phyloP scores from a whole-genome alignment of 2,888 invertebrate species.

The Lithophane socia region DNA sequence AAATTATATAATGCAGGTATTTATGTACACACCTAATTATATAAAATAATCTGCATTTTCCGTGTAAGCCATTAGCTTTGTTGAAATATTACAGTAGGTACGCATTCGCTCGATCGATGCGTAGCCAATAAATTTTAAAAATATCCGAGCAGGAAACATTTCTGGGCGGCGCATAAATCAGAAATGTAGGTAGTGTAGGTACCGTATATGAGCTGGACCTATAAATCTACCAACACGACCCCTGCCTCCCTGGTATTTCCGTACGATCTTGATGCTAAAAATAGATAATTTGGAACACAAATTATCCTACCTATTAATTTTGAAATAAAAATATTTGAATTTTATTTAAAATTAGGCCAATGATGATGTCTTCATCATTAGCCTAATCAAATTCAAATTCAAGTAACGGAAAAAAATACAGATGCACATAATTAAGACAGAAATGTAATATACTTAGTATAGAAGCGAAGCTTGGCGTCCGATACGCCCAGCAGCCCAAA shows the following conservation, averaged over 20 bases:
- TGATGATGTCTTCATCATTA: neutral
- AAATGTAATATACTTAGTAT: neutral
- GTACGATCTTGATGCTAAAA: neutral
- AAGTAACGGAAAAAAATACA: neutral
- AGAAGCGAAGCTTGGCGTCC: neutral
- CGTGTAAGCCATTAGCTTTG: neutral
- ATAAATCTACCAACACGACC: conserved; percentile 32
- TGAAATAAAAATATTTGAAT: no score
- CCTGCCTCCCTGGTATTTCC: neutral
- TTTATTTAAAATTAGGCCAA: no score
- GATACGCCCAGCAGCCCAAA: neutral
- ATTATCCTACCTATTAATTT: no score
- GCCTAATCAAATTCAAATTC: neutral
- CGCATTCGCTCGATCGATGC: conserved; percentile 3
- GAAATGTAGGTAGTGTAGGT: no score
- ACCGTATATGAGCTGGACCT: neutral
- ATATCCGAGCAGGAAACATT: conserved; percentile 21
- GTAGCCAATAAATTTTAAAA: conserved; percentile 43
- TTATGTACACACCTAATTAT: neutral
- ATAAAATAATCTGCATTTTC: neutral
- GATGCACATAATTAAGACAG: neutral
- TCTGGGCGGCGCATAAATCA: conserved; percentile 38
- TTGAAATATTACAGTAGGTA: neutral
- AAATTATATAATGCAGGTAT: neutral
- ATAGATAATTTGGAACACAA: neutral